These are phyloP conservation scores for Agrotis ipsilon DNA, from an alignment of 2,888 invertebrate species.

Conservation along the genomic window DNA sequence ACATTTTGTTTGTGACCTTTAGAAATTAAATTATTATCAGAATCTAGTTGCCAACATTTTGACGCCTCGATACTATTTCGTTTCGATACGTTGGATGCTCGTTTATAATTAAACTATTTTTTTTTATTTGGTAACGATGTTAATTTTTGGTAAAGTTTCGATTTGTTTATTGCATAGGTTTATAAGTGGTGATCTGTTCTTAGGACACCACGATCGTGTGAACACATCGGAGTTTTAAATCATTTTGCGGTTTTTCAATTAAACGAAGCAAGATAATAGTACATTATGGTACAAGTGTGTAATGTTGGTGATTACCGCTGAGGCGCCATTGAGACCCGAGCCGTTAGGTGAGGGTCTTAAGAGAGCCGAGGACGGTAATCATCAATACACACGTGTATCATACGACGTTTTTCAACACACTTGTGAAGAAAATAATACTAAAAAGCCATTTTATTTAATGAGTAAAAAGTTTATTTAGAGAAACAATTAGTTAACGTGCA, in stretches of 20 bases:
- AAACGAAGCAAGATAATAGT: no score
- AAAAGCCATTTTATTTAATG: no score
- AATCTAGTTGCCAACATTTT: constrained; percentile 63
- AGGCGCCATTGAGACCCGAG: no score
- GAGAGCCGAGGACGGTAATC: no score
- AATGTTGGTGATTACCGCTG: no score
- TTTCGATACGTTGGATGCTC: constrained; percentile 60
- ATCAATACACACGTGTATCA: no score
- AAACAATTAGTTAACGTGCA: no score
- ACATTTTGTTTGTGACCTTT: constrained; percentile 66
- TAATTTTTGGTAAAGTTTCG: constrained; percentile 53
- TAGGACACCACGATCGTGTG: neutral
- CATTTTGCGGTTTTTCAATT: neutral
- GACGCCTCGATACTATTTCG: constrained; percentile 60
- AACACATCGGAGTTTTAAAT: neutral
- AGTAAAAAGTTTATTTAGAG: no score
- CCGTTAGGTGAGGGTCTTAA: no score
- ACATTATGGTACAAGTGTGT: no score
- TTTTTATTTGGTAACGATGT: constrained; percentile 58
- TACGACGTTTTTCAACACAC: no score
- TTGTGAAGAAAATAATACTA: no score
- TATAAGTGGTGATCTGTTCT: constrained; percentile 29
- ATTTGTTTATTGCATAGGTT: constrained; percentile 57
- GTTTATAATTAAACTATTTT: constrained; percentile 63
- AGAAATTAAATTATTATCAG: constrained; percentile 44